Conservation (phyloP, 2,797 vertebrate species). For the Chloroceryle inda region DNA sequence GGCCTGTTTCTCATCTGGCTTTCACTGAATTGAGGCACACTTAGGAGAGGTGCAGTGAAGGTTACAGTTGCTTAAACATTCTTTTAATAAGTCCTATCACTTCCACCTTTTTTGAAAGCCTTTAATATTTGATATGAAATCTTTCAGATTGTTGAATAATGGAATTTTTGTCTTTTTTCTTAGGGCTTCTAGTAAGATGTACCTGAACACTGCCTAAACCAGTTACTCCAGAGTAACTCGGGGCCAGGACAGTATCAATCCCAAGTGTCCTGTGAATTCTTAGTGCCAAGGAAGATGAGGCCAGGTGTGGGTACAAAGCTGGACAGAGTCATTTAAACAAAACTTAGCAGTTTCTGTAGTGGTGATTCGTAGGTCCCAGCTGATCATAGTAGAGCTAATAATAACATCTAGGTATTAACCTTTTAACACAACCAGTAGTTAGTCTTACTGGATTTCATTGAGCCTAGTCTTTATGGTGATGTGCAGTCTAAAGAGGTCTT, state of each 20-base stretch:
- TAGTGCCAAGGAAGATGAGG: not conserved
- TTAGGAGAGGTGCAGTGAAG: not conserved
- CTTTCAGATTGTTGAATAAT: not conserved
- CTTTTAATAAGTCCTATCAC: not conserved
- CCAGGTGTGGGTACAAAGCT: not conserved
- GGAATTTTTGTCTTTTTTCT: not conserved
- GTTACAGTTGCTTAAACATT: not conserved
- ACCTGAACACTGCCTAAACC: not conserved
- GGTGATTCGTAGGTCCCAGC: not conserved
- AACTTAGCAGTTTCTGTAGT: not conserved
- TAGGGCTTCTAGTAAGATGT: not conserved
- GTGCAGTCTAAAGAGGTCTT: not conserved
- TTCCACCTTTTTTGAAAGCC: not conserved
- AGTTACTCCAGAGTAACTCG: not conserved
- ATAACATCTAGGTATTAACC: not conserved
- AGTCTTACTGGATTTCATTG: not conserved
- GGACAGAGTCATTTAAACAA: not conserved
- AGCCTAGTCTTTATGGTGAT: not conserved
- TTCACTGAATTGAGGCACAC: not conserved
- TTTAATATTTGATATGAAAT: not conserved
- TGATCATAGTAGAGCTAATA: not conserved
- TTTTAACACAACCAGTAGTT: not conserved
- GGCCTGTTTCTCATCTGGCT: not conserved
- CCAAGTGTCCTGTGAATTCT: not conserved
- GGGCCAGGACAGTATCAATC: not conserved